A percentile compares a stretch with the other conserved stretches of the same genome.
These are phyloP conservation scores for Drosophila yakuba DNA, from an alignment of 1,140 invertebrate species.

Conservation along the genomic window DNA sequence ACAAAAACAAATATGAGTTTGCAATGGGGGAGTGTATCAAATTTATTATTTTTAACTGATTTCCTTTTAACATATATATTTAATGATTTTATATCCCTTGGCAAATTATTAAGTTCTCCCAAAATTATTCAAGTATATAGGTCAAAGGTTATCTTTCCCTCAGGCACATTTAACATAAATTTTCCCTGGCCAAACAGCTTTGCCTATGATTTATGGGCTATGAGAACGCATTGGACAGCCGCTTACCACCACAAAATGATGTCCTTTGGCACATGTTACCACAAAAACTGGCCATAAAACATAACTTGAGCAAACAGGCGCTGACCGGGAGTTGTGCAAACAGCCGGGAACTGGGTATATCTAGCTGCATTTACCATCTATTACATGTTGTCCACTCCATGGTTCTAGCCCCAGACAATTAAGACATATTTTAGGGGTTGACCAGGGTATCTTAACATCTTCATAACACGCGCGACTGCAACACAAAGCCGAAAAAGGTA, in stretches of 20 bases:
- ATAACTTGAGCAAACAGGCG: slow-evolving; percentile 45
- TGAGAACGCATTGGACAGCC: slow-evolving; percentile 64
- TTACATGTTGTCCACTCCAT: slow-evolving; percentile 4
- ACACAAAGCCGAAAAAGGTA: slow-evolving; percentile 33
- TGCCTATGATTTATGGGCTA: slow-evolving; percentile 68
- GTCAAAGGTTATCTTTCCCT: slow-evolving; percentile 1
- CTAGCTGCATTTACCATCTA: slow-evolving; percentile 5
- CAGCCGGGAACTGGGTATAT: slow-evolving; percentile 8
- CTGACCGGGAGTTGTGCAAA: slow-evolving; percentile 38
- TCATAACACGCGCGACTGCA: slow-evolving; percentile 79
- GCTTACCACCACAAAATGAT: slow-evolving; percentile 55
- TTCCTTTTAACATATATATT: no score
- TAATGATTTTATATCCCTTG: no score
- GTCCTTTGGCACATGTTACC: slow-evolving; percentile 62
- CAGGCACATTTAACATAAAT: slow-evolving; percentile 35
- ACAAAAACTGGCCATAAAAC: slow-evolving; percentile 40
- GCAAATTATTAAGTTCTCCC: no score
- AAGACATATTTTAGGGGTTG: slow-evolving; percentile 56
- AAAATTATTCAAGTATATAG: neutral
- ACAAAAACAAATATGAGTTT: slow-evolving; percentile 12
- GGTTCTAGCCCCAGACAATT: slow-evolving; percentile 27
- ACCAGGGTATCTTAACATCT: slow-evolving; percentile 63
- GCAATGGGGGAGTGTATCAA: neutral
- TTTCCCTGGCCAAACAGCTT: slow-evolving; percentile 35
- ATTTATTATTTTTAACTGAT: no score